Evolutionary conservation across 2,888 invertebrate species (phyloP), one percentile per base, ranked within the genome.

Genomic region (Acanthosepion pharaonis): DNA sequence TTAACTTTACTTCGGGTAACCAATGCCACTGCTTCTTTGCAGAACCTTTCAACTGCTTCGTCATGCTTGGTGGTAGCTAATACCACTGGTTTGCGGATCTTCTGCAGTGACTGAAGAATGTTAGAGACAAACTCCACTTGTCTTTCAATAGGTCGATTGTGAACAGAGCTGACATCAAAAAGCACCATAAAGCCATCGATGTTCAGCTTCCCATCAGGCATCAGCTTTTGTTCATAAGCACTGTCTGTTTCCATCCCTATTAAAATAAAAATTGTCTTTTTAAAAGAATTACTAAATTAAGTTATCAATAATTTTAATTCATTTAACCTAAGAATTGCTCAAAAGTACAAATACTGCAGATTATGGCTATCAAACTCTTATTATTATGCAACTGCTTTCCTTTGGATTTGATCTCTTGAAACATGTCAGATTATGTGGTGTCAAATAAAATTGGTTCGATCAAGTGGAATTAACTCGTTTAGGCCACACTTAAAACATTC

Each of bases 61-160:
- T 99, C 99, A 97, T 99, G 99, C 98, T 99, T 99, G 0, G 99
- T 99, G 33, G 99, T 99, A 2, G 99, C 99, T 95, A 99, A 98
- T 9, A 99, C 98, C 28, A 99, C 98, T 0, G 99, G 99, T 97
- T 99, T 99, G 97, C 99, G 99, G 20, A 99, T 98, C 98, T 99
- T 99, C 95, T 99, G 97, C 96, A 99, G 98, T 98, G 98, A 98
- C 97, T 98, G 98, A 95, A 99, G 98, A 95, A 99, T 97, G 93
- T 97, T 96, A 94, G 98, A 98, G 94, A 99, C 98, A 96, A 98
- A 98, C 97, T 99, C 97, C 33, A 97, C 96, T 95, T 97, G 99
- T 97, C 98, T 99, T 97, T 99, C 99, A 97, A 99, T 98, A 96
- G 98, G 98, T 96, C 99, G 98, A 97, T 99, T 99, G 94, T 99